These are phyloP conservation scores for Lutjanus erythropterus DNA, from an alignment of 2,113 vertebrate species.

Conservation along the genomic window DNA sequence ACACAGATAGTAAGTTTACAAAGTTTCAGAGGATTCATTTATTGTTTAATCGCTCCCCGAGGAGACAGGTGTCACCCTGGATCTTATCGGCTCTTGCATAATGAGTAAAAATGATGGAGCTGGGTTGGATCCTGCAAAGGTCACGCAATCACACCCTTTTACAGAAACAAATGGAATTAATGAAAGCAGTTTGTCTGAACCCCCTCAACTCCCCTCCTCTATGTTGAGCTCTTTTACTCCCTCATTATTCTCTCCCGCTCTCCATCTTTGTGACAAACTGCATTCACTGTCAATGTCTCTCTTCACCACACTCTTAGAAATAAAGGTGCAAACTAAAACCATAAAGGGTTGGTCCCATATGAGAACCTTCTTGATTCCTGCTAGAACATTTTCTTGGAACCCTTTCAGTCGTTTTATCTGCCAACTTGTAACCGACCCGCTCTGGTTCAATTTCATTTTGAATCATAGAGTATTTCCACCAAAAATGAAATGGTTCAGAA, in stretches of 20 bases:
- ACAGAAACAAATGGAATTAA: slow-evolving; percentile 92
- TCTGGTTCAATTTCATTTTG: too few species aligned
- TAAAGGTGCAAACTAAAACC: too few species aligned
- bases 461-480: too few species aligned
- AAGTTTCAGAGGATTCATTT: slow-evolving; percentile 85
- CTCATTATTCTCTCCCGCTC: slow-evolving; percentile 48
- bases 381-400: too few species aligned
- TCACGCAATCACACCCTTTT: slow-evolving; percentile 89
- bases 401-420: too few species aligned
- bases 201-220: slow-evolving; percentile 16
- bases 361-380: too few species aligned
- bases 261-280: slow-evolving; percentile 10
- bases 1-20: slow-evolving; percentile 72
- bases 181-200: slow-evolving; percentile 85
- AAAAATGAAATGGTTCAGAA: too few species aligned
- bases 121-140: slow-evolving; percentile 89
- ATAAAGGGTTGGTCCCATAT: too few species aligned
- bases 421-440: too few species aligned
- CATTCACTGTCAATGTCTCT: slow-evolving; percentile 38
- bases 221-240: slow-evolving; percentile 42
- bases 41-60: slow-evolving; percentile 89
- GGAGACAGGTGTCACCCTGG: slow-evolving; percentile 86
- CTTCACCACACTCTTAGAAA: slow-evolving; percentile 14
- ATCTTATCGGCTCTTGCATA: slow-evolving; percentile 88
- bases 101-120: slow-evolving; percentile 93